Evolutionary conservation across 2,113 vertebrate genomes (phyloP).

Genomic region (Eublepharis macularius): DNA sequence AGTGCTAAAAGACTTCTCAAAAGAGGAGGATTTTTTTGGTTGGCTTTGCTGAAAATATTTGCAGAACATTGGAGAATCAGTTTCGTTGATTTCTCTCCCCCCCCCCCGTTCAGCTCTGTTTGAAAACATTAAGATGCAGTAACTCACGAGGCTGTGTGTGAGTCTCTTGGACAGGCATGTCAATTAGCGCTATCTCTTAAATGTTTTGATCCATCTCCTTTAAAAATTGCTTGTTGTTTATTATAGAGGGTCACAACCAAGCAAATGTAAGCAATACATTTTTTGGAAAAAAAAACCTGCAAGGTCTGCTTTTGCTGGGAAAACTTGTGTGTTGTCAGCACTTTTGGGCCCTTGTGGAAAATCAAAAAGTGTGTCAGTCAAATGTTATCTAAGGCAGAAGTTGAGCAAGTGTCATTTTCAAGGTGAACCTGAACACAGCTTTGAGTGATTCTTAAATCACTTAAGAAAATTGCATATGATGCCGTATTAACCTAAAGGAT

Average conservation of each 20-base stretch:
- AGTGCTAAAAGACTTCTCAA: background rate
- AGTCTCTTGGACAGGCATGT: constrained; percentile 21
- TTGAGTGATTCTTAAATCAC: constrained; percentile 48
- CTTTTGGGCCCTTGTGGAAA: constrained; percentile 21
- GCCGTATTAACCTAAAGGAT: constrained; percentile 26
- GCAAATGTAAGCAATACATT: constrained; percentile 20
- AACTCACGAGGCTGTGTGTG: background rate
- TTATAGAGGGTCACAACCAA: constrained; percentile 1
- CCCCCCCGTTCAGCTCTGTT: background rate
- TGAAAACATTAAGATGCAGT: background rate
- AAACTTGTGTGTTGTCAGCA: background rate
- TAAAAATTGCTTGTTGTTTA: constrained; percentile 36
- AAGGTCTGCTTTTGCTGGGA: constrained; percentile 1
- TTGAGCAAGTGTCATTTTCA: constrained; percentile 4
- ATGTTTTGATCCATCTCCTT: constrained; percentile 16
- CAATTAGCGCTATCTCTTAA: constrained; percentile 36
- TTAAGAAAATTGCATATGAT: constrained; percentile 34
- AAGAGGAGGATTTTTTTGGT: background rate
- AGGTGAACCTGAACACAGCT: constrained; percentile 19
- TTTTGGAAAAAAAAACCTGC: background rate
- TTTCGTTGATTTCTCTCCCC: no score
- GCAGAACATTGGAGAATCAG: background rate
- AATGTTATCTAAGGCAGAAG: constrained; percentile 31
- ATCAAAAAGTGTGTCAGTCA: background rate
- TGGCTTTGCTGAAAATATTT: background rate